Base-by-base conservation (phyloP, 2,888 invertebrate genomes). In the Watsonalla binaria region DNA sequence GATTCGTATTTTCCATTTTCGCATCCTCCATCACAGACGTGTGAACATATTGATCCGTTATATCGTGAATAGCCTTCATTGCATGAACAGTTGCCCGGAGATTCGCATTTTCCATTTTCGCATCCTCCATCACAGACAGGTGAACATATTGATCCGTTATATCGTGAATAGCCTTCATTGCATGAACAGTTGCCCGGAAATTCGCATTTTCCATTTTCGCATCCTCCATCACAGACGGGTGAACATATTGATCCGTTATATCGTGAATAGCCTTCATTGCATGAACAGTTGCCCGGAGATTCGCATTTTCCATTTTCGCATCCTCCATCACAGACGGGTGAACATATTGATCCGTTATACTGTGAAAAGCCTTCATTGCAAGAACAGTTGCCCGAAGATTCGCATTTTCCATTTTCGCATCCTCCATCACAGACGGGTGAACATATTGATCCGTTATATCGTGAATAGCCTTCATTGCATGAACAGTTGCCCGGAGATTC, bases 221-320 rank as follows among this genome's bases (percentile, higher is more conserved):
- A 62, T 5, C 62, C 58, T 13, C 51, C 42, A n/a, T 56, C 57
- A 50, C 62, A 67, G 49, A 57, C 54, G 0, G 66, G 64, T 8
- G 55, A 45, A n/a, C 66, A 58, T 24, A 11, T 0, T 24, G 24
- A 24, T 24, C 24, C 24, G 24, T 24, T 24, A 24, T 24, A 24
- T 4, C 4, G 24, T 24, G 24, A 0, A 48, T 51, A 24, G 51
- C 51, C 13, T 45, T 39, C 6, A 24, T 14, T 6, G 52, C 39
- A 50, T 50, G 48, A 6, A 0, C 70, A 70, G 0, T 45, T 54
- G 9, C 65, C 64, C 1, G 70, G 68, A 5, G 46, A 52, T 0
- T 48, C 6, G n/a, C 70, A 70, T 0, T 9, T 51, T 5, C 68
- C 68, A 45, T 58, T 54, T 5, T 52, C 37, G 11, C 68, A 62